Percentiles rank a stretch among this genome's conserved stretches.
Conservation (phyloP, 2,888 invertebrate species). For the Seira musarum region DNA sequence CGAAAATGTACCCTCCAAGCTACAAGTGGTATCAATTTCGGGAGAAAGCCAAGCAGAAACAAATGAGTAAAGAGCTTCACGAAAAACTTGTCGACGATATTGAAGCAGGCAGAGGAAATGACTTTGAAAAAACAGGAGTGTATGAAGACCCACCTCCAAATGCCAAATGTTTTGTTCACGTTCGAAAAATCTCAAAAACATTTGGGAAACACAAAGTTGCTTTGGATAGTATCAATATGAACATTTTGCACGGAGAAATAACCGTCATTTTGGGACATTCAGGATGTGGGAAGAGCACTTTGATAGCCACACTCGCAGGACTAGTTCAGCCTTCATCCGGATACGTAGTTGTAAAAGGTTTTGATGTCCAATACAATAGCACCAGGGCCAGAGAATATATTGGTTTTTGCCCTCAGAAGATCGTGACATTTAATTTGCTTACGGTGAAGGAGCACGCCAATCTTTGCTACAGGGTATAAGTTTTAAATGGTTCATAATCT, state of each 20-base stretch:
- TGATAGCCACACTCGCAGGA: constrained; percentile 63
- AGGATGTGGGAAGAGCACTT: constrained; percentile 62
- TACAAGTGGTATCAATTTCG: constrained; percentile 54
- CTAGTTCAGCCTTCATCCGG: constrained; percentile 62
- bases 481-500: constrained; percentile 4
- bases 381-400: constrained; percentile 46
- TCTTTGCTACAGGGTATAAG: constrained; percentile 60
- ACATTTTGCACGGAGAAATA: constrained; percentile 63
- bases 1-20: constrained; percentile 34
- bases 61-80: constrained; percentile 26
- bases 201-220: constrained; percentile 62
- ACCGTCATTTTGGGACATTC: constrained; percentile 64
- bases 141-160: constrained; percentile 51
- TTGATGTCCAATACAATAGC: constrained; percentile 53
- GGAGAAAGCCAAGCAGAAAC: constrained; percentile 36
- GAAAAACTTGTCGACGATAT: constrained; percentile 35
- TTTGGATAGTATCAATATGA: constrained; percentile 60
- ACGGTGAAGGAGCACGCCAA: constrained; percentile 63
- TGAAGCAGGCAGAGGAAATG: background rate
- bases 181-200: constrained; percentile 55
- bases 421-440: constrained; percentile 63
- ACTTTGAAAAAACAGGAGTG: constrained; percentile 59
- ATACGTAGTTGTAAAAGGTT: constrained; percentile 49
- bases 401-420: constrained; percentile 62
- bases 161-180: constrained; percentile 51